Evolutionary conservation across 2,113 vertebrate species (phyloP).

Genomic region (Sterrhoptilus dennistouni): DNA sequence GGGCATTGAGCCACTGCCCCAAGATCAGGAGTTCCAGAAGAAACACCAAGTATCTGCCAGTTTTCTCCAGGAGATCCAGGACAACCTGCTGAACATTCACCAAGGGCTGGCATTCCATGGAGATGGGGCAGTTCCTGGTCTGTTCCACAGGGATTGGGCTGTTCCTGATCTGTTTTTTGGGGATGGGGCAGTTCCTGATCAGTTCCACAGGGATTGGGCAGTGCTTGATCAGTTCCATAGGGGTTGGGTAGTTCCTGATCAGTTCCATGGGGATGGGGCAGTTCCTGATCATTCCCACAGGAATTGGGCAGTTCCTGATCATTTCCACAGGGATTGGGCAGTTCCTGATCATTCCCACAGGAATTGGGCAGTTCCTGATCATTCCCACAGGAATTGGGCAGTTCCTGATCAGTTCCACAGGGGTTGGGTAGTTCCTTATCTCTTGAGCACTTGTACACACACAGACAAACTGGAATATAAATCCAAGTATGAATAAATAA

Average conservation of each 20-base stretch:
- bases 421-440: neutral
- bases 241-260: neutral
- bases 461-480: rapidly evolving
- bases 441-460: rapidly evolving
- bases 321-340: no score
- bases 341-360: no score
- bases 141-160: no score
- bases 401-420: neutral
- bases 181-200: neutral
- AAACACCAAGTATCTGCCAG: rapidly evolving
- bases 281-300: neutral
- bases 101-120: rapidly evolving
- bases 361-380: neutral
- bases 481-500: no score
- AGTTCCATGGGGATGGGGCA: rapidly evolving
- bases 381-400: rapidly evolving
- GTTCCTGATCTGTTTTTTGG: neutral
- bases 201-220: neutral
- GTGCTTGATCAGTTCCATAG: neutral
- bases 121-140: neutral
- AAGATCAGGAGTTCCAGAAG: no score
- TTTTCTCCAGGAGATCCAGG: neutral
- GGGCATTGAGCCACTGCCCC: neutral
- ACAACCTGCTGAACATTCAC: neutral
- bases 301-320: neutral